Percentiles rank a stretch among this genome's conserved stretches.
These are phyloP conservation scores for Fistularia commersonii DNA, from an alignment of 2,797 vertebrate species.

Conservation along the genomic window DNA sequence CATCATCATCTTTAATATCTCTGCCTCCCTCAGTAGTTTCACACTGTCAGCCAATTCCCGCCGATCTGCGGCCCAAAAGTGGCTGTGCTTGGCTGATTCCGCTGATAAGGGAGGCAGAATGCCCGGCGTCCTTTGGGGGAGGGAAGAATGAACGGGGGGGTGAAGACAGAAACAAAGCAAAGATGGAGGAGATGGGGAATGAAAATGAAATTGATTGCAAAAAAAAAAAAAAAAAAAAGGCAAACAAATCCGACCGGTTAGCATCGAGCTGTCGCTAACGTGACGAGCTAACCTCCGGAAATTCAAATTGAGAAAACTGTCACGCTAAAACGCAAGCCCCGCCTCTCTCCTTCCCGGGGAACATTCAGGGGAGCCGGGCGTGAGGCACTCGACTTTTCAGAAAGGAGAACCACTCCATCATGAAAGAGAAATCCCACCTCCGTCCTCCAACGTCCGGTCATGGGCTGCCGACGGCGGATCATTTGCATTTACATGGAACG, in stretches of 20 bases:
- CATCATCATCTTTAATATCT: conserved; percentile 48
- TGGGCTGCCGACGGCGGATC: conserved; percentile 45
- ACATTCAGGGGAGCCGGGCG: neutral
- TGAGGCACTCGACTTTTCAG: conserved; percentile 34
- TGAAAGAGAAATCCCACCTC: conserved; percentile 23
- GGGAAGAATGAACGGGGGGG: neutral
- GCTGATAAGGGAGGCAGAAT: conserved; percentile 63
- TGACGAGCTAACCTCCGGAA: too few species aligned
- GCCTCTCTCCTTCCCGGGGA: too few species aligned
- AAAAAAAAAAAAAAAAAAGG: too few species aligned
- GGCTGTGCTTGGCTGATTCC: conserved; percentile 67
- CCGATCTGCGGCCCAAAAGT: conserved; percentile 58
- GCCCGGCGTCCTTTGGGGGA: conserved; percentile 47
- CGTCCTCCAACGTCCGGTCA: conserved; percentile 13
- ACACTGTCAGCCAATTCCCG: conserved; percentile 62
- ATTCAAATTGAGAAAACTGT: too few species aligned
- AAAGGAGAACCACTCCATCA: conserved; percentile 38
- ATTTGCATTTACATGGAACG: conserved; percentile 70
- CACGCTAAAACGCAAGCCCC: too few species aligned
- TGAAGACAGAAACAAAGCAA: conserved; percentile 11
- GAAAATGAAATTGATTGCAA: neutral
- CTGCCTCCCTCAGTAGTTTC: conserved; percentile 38
- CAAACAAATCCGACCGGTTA: too few species aligned
- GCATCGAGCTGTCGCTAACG: too few species aligned
- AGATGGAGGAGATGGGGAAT: neutral